Conservation (phyloP, 2,113 vertebrate genomes). For the Sinocyclocheilus anshuiensis region DNA sequence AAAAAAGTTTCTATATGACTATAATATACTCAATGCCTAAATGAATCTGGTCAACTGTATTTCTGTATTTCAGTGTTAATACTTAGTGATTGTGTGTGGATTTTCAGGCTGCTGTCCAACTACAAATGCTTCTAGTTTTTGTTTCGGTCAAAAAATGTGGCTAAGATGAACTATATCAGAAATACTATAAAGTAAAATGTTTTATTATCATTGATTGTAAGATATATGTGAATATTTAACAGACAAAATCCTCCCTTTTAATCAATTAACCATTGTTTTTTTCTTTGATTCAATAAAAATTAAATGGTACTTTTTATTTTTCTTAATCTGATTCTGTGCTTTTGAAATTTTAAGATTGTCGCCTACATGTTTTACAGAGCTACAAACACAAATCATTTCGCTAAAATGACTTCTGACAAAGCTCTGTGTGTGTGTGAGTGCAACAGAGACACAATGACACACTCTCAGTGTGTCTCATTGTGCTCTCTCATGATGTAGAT, state of each 20-base stretch:
- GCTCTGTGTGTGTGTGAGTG: conserved; percentile 19
- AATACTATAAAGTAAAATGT: conserved; percentile 77
- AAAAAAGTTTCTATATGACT: conserved; percentile 82
- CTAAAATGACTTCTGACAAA: not conserved
- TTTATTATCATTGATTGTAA: conserved; percentile 85
- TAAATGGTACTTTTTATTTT: conserved; percentile 93
- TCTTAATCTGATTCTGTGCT: conserved; percentile 80
- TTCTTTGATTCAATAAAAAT: conserved; percentile 92
- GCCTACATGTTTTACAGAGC: not conserved
- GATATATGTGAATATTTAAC: conserved; percentile 90
- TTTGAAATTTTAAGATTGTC: conserved; percentile 36
- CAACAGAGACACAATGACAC: conserved; percentile 32
- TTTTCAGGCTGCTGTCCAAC: conserved; percentile 87
- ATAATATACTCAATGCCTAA: conserved; percentile 82
- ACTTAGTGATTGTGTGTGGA: conserved; percentile 95
- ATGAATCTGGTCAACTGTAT: conserved; percentile 83
- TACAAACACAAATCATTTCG: conserved; percentile 33
- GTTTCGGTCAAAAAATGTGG: conserved; percentile 83
- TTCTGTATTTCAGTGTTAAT: conserved; percentile 94
- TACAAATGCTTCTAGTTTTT: conserved; percentile 87
- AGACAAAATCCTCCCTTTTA: conserved; percentile 64
- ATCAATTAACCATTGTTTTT: conserved; percentile 77
- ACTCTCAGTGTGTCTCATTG: conserved; percentile 15
- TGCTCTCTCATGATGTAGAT: conserved; percentile 42
- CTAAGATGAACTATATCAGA: conserved; percentile 77